phyloP scores from a whole-genome alignment of 2,113 vertebrate genomes.

The Gorsachius goisagi region DNA sequence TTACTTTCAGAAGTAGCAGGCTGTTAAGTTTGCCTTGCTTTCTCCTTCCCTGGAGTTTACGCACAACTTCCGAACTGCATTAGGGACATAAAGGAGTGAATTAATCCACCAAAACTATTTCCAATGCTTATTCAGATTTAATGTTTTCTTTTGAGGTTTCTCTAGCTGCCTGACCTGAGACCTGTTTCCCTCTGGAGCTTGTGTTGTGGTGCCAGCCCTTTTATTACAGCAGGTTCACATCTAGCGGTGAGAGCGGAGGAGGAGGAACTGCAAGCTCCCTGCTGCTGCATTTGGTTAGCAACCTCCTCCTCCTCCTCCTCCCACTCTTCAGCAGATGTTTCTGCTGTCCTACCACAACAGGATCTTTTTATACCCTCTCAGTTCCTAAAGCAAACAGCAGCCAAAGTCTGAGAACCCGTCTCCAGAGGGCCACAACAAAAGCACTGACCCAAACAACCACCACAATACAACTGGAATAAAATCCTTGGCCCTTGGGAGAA shows the following conservation, averaged over 20 bases:
- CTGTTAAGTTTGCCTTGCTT: neutral
- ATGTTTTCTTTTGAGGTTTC: conserved; percentile 25
- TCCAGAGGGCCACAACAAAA: conserved; percentile 32
- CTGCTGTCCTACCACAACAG: conserved; percentile 27
- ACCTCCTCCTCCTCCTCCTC: conserved; percentile 3
- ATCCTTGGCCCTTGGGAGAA: neutral
- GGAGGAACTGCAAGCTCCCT: conserved; percentile 15
- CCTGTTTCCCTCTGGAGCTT: neutral
- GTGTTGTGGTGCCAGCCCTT: conserved; percentile 15
- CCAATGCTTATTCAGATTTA: neutral
- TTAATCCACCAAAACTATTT: neutral
- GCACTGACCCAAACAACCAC: conserved; percentile 7
- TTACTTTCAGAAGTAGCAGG: neutral
- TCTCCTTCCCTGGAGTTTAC: neutral
- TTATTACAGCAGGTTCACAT: conserved; percentile 29
- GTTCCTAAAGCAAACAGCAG: conserved; percentile 27
- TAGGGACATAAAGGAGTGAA: neutral
- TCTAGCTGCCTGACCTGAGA: conserved; percentile 1
- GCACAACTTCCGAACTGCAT: neutral
- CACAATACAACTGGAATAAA: conserved; percentile 17
- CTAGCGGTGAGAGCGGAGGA: neutral
- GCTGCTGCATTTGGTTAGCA: conserved; percentile 16
- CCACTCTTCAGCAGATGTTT: conserved; percentile 47
- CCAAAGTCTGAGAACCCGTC: neutral
- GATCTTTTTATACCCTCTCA: conserved; percentile 9